Evolutionary conservation across 2,888 invertebrate genomes (phyloP), one percentile per base, ranked within the genome.

Genomic region (Drosophila parthenogenetica): DNA sequence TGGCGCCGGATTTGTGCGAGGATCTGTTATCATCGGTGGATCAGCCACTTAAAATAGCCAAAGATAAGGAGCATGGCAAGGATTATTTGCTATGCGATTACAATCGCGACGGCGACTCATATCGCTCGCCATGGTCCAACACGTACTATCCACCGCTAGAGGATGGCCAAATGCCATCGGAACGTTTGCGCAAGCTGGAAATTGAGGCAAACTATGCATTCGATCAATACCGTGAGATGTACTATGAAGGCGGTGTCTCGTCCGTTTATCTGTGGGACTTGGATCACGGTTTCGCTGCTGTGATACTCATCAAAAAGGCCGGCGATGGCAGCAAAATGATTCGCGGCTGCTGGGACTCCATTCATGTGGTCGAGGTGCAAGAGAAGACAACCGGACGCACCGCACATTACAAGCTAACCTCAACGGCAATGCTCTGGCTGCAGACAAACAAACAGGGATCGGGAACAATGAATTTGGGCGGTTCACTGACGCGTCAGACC

Each of bases 231-330:
- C 95, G 99, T 90, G 99, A 99, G 93, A 97, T 99, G 96, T 99
- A 99, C 92, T 99, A 98, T 92, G 99, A 99, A 93, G 99, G 99
- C 59, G 99, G 99, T 1, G 98, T 99, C 0, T 99, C 99, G 16
- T 99, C 99, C 5, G 99, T 99, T 3, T 99, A 99, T 93, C 94
- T 99, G 75, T 99, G 99, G 99, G 99, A 99, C 90, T 94, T 99
- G 92, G 99, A 99, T 91, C 97, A 97, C 93, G 99, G 99, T 5
- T 99, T 99, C 94, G 99, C 98, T 79, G 96, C 96, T 94, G 99
- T 99, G 42, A 98, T 99, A 90, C 94, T 99, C 87, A 99, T 99
- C 89, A 99, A 99, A 93, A 99, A 99, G 93, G 98, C 98, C 0
- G 99, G 99, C 0, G 99, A 99, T 92, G 99, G 99, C 14, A 98